These are phyloP conservation scores for Drosophila obscura DNA, from an alignment of 1,140 invertebrate species.

Conservation along the genomic window DNA sequence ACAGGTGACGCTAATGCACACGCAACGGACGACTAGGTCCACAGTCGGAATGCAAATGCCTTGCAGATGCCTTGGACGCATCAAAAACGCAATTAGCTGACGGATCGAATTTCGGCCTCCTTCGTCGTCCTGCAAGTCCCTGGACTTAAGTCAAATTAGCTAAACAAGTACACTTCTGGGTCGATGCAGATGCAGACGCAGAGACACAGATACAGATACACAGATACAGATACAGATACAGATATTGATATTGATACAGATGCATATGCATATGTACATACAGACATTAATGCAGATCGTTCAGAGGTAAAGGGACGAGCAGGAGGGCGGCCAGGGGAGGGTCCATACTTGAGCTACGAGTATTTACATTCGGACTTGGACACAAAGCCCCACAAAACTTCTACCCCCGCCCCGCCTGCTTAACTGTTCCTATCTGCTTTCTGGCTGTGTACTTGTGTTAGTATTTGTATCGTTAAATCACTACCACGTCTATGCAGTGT, in stretches of 20 bases:
- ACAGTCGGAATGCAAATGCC: too few species aligned
- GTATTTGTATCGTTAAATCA: too few species aligned
- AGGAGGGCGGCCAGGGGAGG: background rate
- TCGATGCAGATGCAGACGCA: background rate
- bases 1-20: too few species aligned
- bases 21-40: too few species aligned
- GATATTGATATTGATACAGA: too few species aligned
- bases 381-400: conserved; percentile 12
- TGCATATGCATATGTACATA: background rate
- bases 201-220: background rate
- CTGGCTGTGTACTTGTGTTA: background rate
- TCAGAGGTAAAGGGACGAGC: background rate
- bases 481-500: conserved; percentile 5
- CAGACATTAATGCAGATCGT: conserved; percentile 27
- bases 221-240: conserved; percentile 8
- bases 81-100: conserved; percentile 49
- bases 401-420: conserved; percentile 2
- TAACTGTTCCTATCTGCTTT: background rate
- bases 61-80: background rate
- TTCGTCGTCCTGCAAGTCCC: background rate
- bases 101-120: conserved; percentile 2
- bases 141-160: conserved; percentile 61
- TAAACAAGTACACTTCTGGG: conserved; percentile 12
- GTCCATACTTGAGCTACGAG: conserved; percentile 22
- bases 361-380: conserved; percentile 26